Evolutionary conservation across 2,113 vertebrate genomes (phyloP).

Genomic region (Pterocles gutturalis): DNA sequence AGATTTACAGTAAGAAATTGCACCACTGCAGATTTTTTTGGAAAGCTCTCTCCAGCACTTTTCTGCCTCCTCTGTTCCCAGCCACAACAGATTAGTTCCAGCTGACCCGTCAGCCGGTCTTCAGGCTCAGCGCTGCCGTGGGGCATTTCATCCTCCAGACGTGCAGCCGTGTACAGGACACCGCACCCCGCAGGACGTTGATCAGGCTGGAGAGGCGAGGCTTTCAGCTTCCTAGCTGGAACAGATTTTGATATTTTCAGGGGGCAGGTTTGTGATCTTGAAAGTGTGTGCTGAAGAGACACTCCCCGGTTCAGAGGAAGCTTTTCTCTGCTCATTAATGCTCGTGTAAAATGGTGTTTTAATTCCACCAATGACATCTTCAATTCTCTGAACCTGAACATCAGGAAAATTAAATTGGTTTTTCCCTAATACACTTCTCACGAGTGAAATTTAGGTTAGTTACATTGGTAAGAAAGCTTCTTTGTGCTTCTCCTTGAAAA

Average conservation of each 20-base stretch:
- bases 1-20: neutral
- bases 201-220: no score
- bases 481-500: neutral
- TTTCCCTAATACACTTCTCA: neutral
- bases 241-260: no score
- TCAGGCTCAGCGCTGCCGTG: neutral
- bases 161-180: neutral
- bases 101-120: neutral
- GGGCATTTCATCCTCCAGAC: neutral
- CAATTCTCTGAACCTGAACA: neutral
- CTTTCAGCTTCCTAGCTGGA: no score
- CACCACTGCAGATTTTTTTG: neutral
- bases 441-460: neutral
- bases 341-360: neutral
- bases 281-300: neutral
- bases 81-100: neutral
- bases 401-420: neutral
- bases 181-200: no score
- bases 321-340: neutral
- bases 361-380: neutral
- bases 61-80: neutral
- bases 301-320: neutral
- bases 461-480: neutral
- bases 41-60: neutral
- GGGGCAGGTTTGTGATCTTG: neutral